Base-by-base conservation (phyloP, 1,140 invertebrate species). In the Trypoxylus dichotomus region DNA sequence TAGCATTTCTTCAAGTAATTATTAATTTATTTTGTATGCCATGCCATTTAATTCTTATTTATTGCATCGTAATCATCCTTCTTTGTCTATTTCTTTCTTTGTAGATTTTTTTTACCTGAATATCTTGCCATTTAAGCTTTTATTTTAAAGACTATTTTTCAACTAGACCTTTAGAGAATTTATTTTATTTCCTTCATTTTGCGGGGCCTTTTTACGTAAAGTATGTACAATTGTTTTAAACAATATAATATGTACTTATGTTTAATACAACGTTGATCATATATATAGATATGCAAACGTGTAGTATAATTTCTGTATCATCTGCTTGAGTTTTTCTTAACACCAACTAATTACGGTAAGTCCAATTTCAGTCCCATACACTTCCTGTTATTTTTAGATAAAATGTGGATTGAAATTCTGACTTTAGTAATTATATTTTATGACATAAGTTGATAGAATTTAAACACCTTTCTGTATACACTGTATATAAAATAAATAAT, bases 41-140 rank as follows among this genome's bases (percentile, higher is more conserved):
- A 63, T 63, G 60, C 60, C 60, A 63, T 63, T 58, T 25, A 63
- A 27, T 63, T 63, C 60, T 63, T 63, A 63, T 63, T 63, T 63
- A 63, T 63, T 63, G 60, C 60, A 63, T 63, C 60, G 21, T 27
- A 27, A 63, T 63, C 60, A 63, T 63, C 19, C 19, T 19, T 25
- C 10, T 63, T 63, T 63, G 2, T 24, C n/a, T 47, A 47, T 6
- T 63, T 21, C 13, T 25, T 25, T 25, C 13, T 24, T 24, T 24
- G 8, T 11, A 63, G 19, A 21, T 19, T 63, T 15, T 47, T 47
- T 47, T 47, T 47, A 15, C 21, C 21, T 10, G 10, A 19, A 21
- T 25, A 19, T 63, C 60, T 63, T 63, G 60, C 60, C 60, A 63
- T 11, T 24, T 2, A 24, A 63, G 60, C 60, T 63, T 63, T 24